Percentiles rank a stretch among this genome's conserved stretches.
These are phyloP conservation scores for Coendou prehensilis DNA, from an alignment of 2,797 vertebrate genomes.

Conservation along the genomic window DNA sequence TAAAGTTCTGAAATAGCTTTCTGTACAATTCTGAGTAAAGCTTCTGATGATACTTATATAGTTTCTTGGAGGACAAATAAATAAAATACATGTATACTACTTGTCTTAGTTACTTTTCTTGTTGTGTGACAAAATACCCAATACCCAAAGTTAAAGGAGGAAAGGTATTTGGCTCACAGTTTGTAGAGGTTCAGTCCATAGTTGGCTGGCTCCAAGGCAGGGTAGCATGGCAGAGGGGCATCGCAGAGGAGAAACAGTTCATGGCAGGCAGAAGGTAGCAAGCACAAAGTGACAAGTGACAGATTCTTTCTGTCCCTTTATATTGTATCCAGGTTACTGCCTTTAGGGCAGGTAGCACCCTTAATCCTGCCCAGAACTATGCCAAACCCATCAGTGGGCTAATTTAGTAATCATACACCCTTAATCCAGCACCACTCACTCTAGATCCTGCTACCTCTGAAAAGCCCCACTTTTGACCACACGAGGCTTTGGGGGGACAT, in stretches of 20 bases:
- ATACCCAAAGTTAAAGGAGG: not conserved
- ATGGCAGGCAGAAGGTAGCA: not conserved
- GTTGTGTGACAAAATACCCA: not conserved
- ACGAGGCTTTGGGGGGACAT: too few species aligned
- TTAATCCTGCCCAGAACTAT: not conserved
- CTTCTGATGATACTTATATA: not conserved
- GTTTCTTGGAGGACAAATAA: not conserved
- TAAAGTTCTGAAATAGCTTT: slow-evolving; percentile 24
- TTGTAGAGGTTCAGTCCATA: not conserved
- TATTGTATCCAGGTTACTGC: not conserved
- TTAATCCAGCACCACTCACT: not conserved
- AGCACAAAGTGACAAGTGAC: not conserved
- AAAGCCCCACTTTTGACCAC: not conserved
- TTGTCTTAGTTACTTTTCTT: not conserved
- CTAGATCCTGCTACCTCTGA: not conserved
- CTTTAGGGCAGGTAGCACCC: not conserved
- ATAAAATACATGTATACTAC: not conserved
- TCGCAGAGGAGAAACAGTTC: not conserved
- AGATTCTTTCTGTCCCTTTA: not conserved
- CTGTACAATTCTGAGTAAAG: slow-evolving; percentile 20
- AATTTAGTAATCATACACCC: not conserved
- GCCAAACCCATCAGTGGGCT: not conserved
- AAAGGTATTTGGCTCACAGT: not conserved
- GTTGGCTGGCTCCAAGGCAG: not conserved
- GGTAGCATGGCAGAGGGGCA: not conserved